Percentiles rank a stretch among this genome's conserved stretches.
Evolutionary conservation across 2,113 vertebrate species (phyloP).

Genomic region (Helogale parvula): DNA sequence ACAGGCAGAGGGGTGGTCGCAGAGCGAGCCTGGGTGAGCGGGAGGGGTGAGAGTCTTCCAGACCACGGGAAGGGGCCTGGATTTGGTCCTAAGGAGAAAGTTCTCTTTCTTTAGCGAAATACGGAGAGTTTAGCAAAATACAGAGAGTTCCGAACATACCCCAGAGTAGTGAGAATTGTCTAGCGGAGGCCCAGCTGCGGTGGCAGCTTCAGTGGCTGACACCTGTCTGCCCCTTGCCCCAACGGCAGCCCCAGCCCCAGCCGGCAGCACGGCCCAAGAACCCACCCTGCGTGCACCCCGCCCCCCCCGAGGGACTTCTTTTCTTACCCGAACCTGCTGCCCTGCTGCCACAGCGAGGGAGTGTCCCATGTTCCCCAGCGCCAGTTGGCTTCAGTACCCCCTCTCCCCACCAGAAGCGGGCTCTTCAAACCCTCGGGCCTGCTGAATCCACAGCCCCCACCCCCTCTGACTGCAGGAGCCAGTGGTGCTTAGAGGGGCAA

Average conservation of each 20-base stretch:
- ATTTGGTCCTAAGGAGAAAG: not conserved
- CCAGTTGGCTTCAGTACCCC: not conserved
- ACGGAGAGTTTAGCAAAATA: not conserved
- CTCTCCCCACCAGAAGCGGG: no score
- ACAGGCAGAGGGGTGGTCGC: accelerated
- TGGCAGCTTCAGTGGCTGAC: not conserved
- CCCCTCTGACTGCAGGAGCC: not conserved
- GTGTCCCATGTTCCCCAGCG: accelerated
- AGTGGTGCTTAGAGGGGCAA: not conserved
- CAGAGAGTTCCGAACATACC: not conserved
- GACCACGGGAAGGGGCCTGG: not conserved
- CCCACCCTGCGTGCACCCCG: accelerated
- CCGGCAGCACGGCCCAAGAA: accelerated
- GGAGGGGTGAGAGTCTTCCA: not conserved
- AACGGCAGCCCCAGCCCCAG: no score
- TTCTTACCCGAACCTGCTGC: not conserved
- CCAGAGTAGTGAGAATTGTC: not conserved
- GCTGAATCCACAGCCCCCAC: not conserved
- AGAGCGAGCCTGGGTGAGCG: not conserved
- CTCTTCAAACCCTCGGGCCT: not conserved
- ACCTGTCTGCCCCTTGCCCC: accelerated
- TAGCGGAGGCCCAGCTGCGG: accelerated
- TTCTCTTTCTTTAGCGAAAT: not conserved
- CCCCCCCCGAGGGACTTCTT: accelerated
- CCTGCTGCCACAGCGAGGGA: not conserved